Percentiles rank a stretch among this genome's conserved stretches.
phyloP scores from a whole-genome alignment of 2,113 vertebrate species.

The Oreotragus oreotragus region DNA sequence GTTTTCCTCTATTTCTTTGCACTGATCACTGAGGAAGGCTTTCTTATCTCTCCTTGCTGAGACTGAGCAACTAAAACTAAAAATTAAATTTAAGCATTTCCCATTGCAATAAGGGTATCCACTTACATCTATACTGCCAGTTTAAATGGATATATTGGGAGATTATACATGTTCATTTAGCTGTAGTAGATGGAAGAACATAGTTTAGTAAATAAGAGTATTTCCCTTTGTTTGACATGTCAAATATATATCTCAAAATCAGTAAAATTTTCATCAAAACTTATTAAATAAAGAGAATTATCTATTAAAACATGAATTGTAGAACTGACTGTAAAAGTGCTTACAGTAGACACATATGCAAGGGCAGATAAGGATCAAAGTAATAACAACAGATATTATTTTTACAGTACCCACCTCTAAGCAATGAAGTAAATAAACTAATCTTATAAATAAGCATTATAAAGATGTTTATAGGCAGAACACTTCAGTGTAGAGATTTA shows the following conservation, averaged over 20 bases:
- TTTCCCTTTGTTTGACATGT: conserved; percentile 42
- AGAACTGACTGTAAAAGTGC: conserved; percentile 53
- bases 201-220: background rate
- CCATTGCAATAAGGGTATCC: too few relatives aligned
- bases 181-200: conserved; percentile 16
- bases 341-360: conserved; percentile 70
- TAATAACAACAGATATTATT: conserved; percentile 78
- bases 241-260: conserved; percentile 36
- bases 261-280: conserved; percentile 63
- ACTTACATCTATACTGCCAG: background rate
- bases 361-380: conserved; percentile 78
- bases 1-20: too few relatives aligned
- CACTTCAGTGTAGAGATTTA: conserved; percentile 56
- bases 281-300: conserved; percentile 66
- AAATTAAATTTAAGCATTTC: background rate
- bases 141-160: background rate
- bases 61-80: too few relatives aligned
- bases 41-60: too few relatives aligned
- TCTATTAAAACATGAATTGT: conserved; percentile 48
- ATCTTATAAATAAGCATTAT: conserved; percentile 79
- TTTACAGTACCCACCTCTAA: conserved; percentile 70
- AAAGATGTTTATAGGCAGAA: conserved; percentile 72
- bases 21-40: too few relatives aligned
- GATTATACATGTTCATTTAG: background rate
- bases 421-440: conserved; percentile 71